A percentile compares a stretch with the other conserved stretches of the same genome.
Evolutionary conservation across 2,888 invertebrate species (phyloP).

Genomic region (Netelia virgata): DNA sequence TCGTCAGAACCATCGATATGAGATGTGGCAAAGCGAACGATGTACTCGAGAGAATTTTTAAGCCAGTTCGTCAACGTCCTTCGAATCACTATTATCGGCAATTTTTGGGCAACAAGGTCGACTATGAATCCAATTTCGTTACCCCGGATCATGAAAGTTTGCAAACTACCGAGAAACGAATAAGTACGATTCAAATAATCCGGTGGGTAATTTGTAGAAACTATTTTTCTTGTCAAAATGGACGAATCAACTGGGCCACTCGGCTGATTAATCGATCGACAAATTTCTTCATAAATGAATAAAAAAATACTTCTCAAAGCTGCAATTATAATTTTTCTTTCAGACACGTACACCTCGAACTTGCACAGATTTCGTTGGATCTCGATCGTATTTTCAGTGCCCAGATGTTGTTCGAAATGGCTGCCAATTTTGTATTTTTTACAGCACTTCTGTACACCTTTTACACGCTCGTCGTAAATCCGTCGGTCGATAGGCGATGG

Average conservation of each 20-base stretch:
- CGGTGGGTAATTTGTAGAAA: constrained; percentile 1
- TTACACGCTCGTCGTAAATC: not conserved
- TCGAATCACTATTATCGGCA: not conserved
- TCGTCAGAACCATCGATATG: constrained; percentile 1
- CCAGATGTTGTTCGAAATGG: constrained; percentile 44
- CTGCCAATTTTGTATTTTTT: constrained; percentile 34
- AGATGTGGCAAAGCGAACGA: constrained; percentile 43
- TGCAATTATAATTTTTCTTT: not conserved
- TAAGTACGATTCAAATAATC: constrained; percentile 13
- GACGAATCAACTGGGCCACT: not conserved
- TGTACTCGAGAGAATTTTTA: constrained; percentile 23
- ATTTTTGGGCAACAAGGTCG: not conserved
- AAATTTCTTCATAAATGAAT: not conserved
- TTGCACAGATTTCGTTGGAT: constrained; percentile 34
- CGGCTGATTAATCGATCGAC: not conserved
- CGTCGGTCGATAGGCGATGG: not conserved
- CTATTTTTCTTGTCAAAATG: not conserved
- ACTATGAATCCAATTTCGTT: not conserved
- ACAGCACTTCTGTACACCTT: constrained; percentile 45
- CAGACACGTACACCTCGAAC: constrained; percentile 57
- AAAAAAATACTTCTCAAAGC: too few species aligned
- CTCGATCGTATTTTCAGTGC: constrained; percentile 35
- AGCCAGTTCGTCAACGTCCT: not conserved
- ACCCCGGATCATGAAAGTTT: not conserved
- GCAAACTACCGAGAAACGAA: not conserved